Base-by-base conservation (phyloP, 2,888 invertebrate genomes). In the Tetramorium bicarinatum region DNA sequence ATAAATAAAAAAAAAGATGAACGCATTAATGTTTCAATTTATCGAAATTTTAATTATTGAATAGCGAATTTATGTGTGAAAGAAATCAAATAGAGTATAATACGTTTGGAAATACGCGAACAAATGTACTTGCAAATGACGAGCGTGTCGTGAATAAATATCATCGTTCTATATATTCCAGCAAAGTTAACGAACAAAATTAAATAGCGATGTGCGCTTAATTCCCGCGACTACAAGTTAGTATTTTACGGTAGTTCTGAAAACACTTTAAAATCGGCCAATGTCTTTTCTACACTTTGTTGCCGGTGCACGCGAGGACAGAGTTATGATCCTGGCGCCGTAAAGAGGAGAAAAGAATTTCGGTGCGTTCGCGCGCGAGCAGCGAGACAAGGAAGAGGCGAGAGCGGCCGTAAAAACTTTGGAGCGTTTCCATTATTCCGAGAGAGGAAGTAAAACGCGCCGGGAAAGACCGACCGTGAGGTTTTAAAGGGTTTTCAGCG, bases 381-480 rank as follows among this genome's bases (percentile, higher is more conserved):
- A 52, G 47, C 34, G 59, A 38, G 56, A 77, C 72, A 56, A 76
- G 61, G 38, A 82, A 74, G 62, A 72, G 54, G 25, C 47, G 56
- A 82, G 21, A n/a, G 34, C 47, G 29, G 34, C 47, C 56, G 38
- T 83, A 69, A 88, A 89, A 87, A 88, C 84, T 85, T 88, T 84
- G 87, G 82, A 88, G 85, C 87, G 85, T 85, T 87, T 89, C 83
- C 88, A 89, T 88, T 86, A 83, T 84, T 81, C 67, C 52, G 66
- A 34, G 52, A 77, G 77, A 61, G 66, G 72, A 76, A 72, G 72
- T 49, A 80, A 83, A 83, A 81, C 54, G 77, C 25, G 49, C 41
- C 69, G 82, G 52, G 49, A 61, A 83, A 75, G 83, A 84, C 44
- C 69, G 79, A 66, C 83, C 44, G 69, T 49, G 75, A 41, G 71